A percentile compares a stretch with the other conserved stretches of the same genome.
Conservation (phyloP, 2,888 invertebrate genomes). For the Pyrocoelia pectoralis region DNA sequence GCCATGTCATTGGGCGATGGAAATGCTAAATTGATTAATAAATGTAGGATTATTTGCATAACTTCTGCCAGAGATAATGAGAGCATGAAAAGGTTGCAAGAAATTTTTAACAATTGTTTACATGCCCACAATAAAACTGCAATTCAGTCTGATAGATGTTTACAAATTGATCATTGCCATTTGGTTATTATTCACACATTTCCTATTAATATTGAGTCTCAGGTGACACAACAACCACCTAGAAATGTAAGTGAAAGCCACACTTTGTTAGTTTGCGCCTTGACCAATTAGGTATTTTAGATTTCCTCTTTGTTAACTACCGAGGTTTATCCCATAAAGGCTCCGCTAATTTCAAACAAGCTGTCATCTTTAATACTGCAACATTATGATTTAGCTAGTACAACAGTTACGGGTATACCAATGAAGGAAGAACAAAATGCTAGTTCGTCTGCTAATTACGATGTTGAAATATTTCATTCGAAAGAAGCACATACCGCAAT, state of each 20-base stretch:
- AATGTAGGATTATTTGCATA: slow-evolving; percentile 89
- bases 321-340: slow-evolving; percentile 83
- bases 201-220: slow-evolving; percentile 80
- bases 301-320: slow-evolving; percentile 76
- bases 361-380: slow-evolving; percentile 78
- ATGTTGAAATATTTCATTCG: slow-evolving; percentile 96
- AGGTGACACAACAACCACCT: slow-evolving; percentile 75
- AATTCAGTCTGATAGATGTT: slow-evolving; percentile 67
- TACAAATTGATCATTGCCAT: slow-evolving; percentile 88
- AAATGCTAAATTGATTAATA: slow-evolving; percentile 58
- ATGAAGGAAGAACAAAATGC: slow-evolving; percentile 99
- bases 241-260: slow-evolving; percentile 64
- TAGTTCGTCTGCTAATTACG: slow-evolving; percentile 97
- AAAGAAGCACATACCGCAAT: slow-evolving; percentile 85
- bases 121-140: slow-evolving; percentile 81
- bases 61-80: slow-evolving; percentile 89
- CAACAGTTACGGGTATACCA: slow-evolving; percentile 97
- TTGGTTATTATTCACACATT: slow-evolving; percentile 89
- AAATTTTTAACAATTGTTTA: slow-evolving; percentile 84
- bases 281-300: slow-evolving; percentile 54
- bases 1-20: slow-evolving; percentile 60
- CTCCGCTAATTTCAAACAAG: slow-evolving; percentile 76
- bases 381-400: slow-evolving; percentile 92
- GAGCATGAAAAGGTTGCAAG: slow-evolving; percentile 85
- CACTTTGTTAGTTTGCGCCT: too few relatives aligned